These are phyloP conservation scores for Aphrophora alni DNA, from an alignment of 2,888 invertebrate genomes.

Conservation along the genomic window DNA sequence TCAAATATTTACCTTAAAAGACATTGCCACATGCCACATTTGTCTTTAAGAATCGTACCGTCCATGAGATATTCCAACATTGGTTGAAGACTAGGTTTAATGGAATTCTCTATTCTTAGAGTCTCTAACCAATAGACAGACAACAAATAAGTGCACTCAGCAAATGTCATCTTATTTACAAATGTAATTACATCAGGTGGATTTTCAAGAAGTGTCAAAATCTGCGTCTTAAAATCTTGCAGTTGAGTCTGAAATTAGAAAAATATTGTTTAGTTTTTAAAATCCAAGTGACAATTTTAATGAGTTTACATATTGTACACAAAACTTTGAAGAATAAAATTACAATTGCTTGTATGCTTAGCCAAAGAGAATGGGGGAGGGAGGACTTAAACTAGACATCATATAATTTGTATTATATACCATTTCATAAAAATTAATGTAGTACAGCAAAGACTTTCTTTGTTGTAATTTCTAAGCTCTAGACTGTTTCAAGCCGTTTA, in stretches of 20 bases:
- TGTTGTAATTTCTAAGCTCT: too few species aligned
- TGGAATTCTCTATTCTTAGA: constrained; percentile 82
- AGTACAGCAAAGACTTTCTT: too few species aligned
- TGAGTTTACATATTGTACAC: too few species aligned
- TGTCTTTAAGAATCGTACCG: constrained; percentile 87
- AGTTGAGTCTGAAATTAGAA: constrained; percentile 73
- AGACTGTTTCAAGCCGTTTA: too few species aligned
- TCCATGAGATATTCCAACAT: constrained; percentile 95
- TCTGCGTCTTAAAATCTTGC: constrained; percentile 87
- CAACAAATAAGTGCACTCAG: constrained; percentile 94
- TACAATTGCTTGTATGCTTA: too few species aligned
- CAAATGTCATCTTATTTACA: constrained; percentile 91
- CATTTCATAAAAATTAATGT: too few species aligned
- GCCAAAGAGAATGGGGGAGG: too few species aligned
- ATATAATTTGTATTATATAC: too few species aligned
- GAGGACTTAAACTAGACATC: too few species aligned
- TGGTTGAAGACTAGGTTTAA: constrained; percentile 86
- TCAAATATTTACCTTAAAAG: constrained; percentile 60
- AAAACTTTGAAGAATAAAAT: too few species aligned
- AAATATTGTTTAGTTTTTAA: too few species aligned
- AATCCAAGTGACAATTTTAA: too few species aligned
- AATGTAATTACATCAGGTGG: constrained; percentile 82
- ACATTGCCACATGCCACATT: constrained; percentile 96
- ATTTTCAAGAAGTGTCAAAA: constrained; percentile 82
- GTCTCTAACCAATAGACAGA: constrained; percentile 98